These are phyloP conservation scores for Stichodactyla mertensii DNA, from an alignment of 64 coral and sea anemone species.

Conservation along the genomic window DNA sequence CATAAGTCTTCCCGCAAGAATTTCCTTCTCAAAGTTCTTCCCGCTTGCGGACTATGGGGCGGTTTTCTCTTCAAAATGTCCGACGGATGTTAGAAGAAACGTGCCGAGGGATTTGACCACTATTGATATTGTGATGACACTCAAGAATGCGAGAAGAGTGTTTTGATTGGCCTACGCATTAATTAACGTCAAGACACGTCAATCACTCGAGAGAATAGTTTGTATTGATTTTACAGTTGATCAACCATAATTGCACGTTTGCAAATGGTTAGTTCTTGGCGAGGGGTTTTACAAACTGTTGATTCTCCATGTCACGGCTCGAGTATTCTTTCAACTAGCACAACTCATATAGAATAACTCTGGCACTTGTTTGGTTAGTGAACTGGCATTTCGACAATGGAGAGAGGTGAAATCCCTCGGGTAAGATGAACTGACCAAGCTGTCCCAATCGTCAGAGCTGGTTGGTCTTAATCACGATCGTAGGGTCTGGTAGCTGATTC, in stretches of 20 bases:
- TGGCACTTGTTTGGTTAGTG: background rate
- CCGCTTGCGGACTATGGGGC: conserved; percentile 5
- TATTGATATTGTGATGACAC: conserved; percentile 70
- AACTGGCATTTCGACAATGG: conserved; percentile 40
- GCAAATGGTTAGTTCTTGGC: conserved; percentile 30
- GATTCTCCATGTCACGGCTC: conserved; percentile 69
- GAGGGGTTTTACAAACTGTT: conserved; percentile 58
- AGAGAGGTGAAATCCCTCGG: conserved; percentile 45
- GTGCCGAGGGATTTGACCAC: conserved; percentile 30
- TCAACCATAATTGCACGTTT: conserved; percentile 74
- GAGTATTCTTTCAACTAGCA: conserved; percentile 21
- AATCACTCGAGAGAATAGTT: conserved; percentile 82
- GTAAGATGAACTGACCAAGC: conserved; percentile 14
- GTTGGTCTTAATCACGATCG: background rate
- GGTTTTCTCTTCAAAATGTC: conserved; percentile 26
- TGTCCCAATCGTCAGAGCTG: background rate
- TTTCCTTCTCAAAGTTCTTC: background rate
- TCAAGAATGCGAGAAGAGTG: conserved; percentile 62
- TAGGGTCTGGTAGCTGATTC: background rate
- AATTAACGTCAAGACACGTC: conserved; percentile 80
- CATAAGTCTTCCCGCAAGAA: conserved; percentile 8
- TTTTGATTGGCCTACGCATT: conserved; percentile 95
- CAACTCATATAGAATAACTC: conserved; percentile 9
- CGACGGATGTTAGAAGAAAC: conserved; percentile 12
- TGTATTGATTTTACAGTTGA: conserved; percentile 94